A percentile compares a stretch with the other conserved stretches of the same genome.
These are phyloP conservation scores for Bradypodion pumilum DNA, from an alignment of 2,797 vertebrate species.

Conservation along the genomic window DNA sequence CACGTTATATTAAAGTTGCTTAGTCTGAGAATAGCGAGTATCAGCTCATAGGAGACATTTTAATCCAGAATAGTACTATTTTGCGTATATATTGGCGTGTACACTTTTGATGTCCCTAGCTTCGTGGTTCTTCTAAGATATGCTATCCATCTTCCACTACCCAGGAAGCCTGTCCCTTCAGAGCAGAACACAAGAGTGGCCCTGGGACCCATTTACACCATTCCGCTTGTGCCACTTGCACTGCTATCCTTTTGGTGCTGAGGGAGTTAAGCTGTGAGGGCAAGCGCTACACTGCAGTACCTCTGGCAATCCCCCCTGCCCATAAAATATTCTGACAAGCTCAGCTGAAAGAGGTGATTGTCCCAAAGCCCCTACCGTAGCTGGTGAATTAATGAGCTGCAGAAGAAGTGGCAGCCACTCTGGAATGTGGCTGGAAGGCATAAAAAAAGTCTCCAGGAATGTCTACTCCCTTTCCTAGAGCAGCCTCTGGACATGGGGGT, in stretches of 20 bases:
- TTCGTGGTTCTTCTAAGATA: neutral
- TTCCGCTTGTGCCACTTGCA: constrained; percentile 33
- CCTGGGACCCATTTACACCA: neutral
- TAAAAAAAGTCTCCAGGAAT: constrained; percentile 38
- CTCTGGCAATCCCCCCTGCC: constrained; percentile 16
- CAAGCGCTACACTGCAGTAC: neutral
- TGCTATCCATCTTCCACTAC: neutral
- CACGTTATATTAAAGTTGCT: neutral
- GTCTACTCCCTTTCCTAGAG: constrained; percentile 18
- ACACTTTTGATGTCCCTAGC: neutral
- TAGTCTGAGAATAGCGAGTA: neutral
- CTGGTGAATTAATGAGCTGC: constrained; percentile 33
- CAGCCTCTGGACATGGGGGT: constrained; percentile 18
- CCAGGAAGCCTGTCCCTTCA: neutral
- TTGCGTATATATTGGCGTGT: neutral
- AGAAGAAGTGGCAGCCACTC: constrained; percentile 16
- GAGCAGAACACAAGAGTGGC: neutral
- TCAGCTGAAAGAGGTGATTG: neutral
- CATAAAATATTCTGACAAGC: constrained; percentile 6
- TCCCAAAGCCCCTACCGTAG: constrained; percentile 4
- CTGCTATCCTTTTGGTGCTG: constrained; percentile 11
- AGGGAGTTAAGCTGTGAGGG: neutral
- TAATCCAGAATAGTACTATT: neutral
- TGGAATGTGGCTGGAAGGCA: constrained; percentile 43
- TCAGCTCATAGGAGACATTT: neutral